Percentiles rank a stretch among this genome's conserved stretches.
Conservation (phyloP, 2,797 vertebrate species). For the Loriculus beryllinus region DNA sequence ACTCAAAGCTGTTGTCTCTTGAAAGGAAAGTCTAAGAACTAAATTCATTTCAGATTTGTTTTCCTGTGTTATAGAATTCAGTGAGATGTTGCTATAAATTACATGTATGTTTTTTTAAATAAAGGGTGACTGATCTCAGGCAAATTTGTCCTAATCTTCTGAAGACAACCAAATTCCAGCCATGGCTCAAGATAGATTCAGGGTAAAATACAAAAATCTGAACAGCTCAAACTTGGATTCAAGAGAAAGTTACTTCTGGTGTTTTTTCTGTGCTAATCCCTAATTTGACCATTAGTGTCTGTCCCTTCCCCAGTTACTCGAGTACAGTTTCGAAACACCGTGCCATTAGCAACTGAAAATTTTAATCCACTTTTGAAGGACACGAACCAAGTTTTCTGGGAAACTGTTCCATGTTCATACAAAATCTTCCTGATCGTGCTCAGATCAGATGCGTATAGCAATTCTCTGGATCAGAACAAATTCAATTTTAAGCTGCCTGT, state of each 20-base stretch:
- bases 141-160: background rate
- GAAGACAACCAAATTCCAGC: background rate
- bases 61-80: background rate
- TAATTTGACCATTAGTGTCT: background rate
- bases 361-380: background rate
- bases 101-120: background rate
- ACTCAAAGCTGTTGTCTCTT: background rate
- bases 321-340: background rate
- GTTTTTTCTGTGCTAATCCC: background rate
- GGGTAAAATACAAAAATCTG: background rate
- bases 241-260: background rate
- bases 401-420: background rate
- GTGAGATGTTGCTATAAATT: background rate
- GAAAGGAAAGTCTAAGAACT: background rate
- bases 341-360: background rate
- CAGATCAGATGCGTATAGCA: background rate
- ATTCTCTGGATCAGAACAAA: background rate
- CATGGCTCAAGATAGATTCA: background rate
- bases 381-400: background rate
- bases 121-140: background rate
- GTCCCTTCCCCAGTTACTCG: background rate
- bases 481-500: background rate
- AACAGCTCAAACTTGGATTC: background rate
- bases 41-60: background rate
- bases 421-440: background rate